These are phyloP conservation scores for Cantharis lateralis DNA, from an alignment of 2,888 invertebrate species.

Conservation along the genomic window DNA sequence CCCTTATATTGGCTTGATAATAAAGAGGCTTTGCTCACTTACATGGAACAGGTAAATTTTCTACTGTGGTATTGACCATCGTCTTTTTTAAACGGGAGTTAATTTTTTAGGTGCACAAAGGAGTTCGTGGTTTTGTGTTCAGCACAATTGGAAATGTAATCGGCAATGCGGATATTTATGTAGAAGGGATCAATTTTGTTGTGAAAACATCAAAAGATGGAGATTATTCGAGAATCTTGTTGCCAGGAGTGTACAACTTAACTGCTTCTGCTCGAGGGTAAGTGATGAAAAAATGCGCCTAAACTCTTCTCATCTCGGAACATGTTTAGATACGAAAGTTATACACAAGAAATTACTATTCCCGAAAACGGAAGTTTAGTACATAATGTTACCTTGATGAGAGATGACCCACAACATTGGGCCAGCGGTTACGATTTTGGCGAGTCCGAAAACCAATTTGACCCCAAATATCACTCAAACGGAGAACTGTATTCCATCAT, in stretches of 20 bases:
- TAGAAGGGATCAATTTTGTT: conserved; percentile 76
- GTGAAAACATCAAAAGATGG: conserved; percentile 73
- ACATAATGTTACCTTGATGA: conserved; percentile 79
- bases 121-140: conserved; percentile 82
- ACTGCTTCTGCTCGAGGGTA: conserved; percentile 74
- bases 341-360: conserved; percentile 67
- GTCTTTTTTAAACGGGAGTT: not conserved
- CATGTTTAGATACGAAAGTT: conserved; percentile 62
- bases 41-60: conserved; percentile 78
- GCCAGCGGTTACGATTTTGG: conserved; percentile 80
- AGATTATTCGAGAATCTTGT: conserved; percentile 90
- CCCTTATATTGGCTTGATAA: conserved; percentile 88
- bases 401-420: conserved; percentile 84
- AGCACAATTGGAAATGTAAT: conserved; percentile 80
- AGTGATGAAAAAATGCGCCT: conserved; percentile 32
- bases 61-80: not conserved
- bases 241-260: conserved; percentile 84
- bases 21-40: conserved; percentile 79
- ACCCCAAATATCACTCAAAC: conserved; percentile 68
- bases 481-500: conserved; percentile 68
- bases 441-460: conserved; percentile 68
- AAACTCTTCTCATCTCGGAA: not conserved
- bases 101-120: conserved; percentile 75
- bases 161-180: conserved; percentile 72
- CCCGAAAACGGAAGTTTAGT: conserved; percentile 62